Base-by-base conservation (phyloP, 1,140 invertebrate genomes). In the Leptestheria dahalacensis region DNA sequence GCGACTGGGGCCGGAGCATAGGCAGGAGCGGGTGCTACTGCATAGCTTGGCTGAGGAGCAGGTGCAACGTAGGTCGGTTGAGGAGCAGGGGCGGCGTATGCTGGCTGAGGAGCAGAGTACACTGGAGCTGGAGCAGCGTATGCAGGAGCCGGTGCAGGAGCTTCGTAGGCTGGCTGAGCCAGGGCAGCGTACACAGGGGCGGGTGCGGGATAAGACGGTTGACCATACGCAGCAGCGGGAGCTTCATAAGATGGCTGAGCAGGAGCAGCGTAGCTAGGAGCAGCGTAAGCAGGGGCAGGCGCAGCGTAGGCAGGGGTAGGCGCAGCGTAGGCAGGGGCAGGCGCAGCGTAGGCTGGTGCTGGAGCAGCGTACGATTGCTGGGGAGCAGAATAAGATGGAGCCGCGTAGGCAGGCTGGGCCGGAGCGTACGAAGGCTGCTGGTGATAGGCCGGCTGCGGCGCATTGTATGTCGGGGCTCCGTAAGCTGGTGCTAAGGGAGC, bases 341-440 rank as follows among this genome's bases (percentile, higher is more conserved):
- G 57, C 2, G 56, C 18, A 12, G 29, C 21, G 21, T 33, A 46
- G 18, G 25, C 25, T 2, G 57, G 18, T 1, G 57, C 46, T 3
- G 12, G 15, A 12, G 57, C 46, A 58, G 23, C 58, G 49, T 59
- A 59, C n/a, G 48, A 55, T 29, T 23, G 53, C 25, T 55, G 24
- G 20, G 53, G 53, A 55, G 53, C 51, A 24, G 51, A 24, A 4
- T 12, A 29, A 0, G 53, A 24, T 12, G 26, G 28, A 33, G 48
- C 10, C 9, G n/a, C 47, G 23, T 41, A 15, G 24, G 33, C 33
- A 41, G 33, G 6, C 6, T 41, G 15, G 33, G 33, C 33, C 6
- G 33, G 33, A 41, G 33, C n/a, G n/a, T 51, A 51, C 1, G 21
- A 47, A 47, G 26, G 46, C 47, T 15, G 56, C 18, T 18, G 28